These are phyloP conservation scores for Ondatra zibethicus DNA, from an alignment of 2,113 vertebrate genomes.

Conservation along the genomic window DNA sequence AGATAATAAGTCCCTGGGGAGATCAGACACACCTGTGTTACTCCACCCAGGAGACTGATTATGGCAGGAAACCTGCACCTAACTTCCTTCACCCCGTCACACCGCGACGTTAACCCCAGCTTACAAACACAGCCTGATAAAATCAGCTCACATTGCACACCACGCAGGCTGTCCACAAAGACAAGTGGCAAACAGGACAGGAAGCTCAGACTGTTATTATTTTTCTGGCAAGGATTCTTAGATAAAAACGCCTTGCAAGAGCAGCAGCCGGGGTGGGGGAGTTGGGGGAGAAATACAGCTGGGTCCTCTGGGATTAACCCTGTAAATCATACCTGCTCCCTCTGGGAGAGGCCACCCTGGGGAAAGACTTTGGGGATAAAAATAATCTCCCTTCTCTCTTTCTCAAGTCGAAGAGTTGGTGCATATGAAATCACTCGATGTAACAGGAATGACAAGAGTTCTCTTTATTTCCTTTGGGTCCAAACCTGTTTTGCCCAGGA, in stretches of 20 bases:
- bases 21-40: conserved; percentile 83
- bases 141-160: not conserved
- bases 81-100: conserved; percentile 3
- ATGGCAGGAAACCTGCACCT: conserved; percentile 60
- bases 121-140: conserved; percentile 34
- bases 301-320: not conserved
- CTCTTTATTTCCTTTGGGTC: conserved; percentile 72
- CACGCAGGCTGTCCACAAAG: not conserved
- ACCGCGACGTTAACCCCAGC: not conserved
- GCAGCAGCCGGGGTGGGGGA: too few relatives aligned
- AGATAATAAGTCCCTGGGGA: conserved; percentile 84
- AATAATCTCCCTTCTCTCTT: not conserved
- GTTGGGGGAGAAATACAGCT: not conserved
- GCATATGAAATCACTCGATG: not conserved
- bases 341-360: conserved; percentile 24
- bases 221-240: not conserved
- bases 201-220: not conserved
- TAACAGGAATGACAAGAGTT: conserved; percentile 63
- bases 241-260: not conserved
- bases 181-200: not conserved
- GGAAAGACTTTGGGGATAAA: not conserved
- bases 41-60: conserved; percentile 67
- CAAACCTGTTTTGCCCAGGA: conserved; percentile 66
- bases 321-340: not conserved
- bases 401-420: not conserved